Conservation (phyloP, 2,113 vertebrate species). For the Coptodon bakossiorum region DNA sequence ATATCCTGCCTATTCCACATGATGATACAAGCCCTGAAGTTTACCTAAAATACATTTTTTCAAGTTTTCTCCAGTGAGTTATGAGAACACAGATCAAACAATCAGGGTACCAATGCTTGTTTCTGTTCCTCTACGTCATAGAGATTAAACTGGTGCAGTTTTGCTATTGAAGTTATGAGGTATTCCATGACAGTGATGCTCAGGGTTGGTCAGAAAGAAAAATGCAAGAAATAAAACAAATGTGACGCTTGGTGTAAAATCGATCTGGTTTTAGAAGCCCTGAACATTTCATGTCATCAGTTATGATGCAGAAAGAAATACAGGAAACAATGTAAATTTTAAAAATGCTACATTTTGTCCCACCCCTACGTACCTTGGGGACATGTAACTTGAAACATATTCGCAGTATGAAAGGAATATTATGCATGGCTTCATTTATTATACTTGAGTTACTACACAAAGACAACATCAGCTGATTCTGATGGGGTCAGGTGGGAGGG, state of each 20-base stretch:
- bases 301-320: not conserved
- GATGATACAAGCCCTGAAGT: not conserved
- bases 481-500: not conserved
- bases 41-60: not conserved
- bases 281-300: not conserved
- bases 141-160: not conserved
- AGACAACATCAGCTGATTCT: not conserved
- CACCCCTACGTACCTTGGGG: not conserved
- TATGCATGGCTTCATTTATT: not conserved
- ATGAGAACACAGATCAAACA: accelerated
- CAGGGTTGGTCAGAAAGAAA: not conserved
- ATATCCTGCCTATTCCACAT: not conserved
- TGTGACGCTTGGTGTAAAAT: not conserved
- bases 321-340: not conserved
- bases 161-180: not conserved
- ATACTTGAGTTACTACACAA: not conserved
- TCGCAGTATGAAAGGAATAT: not conserved
- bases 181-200: not conserved
- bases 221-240: not conserved
- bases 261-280: not conserved
- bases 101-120: not conserved
- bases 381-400: not conserved
- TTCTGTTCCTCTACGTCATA: not conserved
- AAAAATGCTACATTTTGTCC: not conserved
- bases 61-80: not conserved